A percentile compares a stretch with the other conserved stretches of the same genome.
These are phyloP conservation scores for Regulus satrapa DNA, from an alignment of 2,113 vertebrate species.

Conservation along the genomic window DNA sequence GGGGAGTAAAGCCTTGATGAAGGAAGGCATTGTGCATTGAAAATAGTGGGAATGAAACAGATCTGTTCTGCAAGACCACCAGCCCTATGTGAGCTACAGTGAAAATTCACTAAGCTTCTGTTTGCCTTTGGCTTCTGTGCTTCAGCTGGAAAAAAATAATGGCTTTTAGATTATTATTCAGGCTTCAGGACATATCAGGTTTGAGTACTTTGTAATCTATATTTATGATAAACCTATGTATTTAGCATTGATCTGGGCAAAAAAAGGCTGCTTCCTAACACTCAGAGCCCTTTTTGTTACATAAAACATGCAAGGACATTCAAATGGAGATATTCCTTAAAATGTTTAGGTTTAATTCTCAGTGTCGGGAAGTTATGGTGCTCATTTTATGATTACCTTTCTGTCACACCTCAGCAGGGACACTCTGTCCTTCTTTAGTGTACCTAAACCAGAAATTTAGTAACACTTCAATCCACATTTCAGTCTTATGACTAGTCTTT, in stretches of 20 bases:
- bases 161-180: background rate
- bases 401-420: background rate
- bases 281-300: background rate
- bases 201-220: background rate
- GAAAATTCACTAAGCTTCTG: background rate
- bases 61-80: background rate
- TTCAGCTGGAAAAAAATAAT: background rate
- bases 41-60: background rate
- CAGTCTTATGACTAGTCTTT: background rate
- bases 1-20: background rate
- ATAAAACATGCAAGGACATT: background rate
- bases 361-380: background rate
- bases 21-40: background rate
- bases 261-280: background rate
- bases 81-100: background rate
- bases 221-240: background rate
- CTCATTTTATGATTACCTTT: background rate
- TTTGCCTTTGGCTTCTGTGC: background rate
- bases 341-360: background rate
- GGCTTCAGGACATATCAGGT: background rate
- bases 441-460: background rate
- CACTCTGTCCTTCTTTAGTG: background rate
- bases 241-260: background rate
- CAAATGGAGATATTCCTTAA: background rate
- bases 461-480: background rate